Evolutionary conservation across 2,113 vertebrate genomes (phyloP).

Genomic region (Gymnorhina tibicen): DNA sequence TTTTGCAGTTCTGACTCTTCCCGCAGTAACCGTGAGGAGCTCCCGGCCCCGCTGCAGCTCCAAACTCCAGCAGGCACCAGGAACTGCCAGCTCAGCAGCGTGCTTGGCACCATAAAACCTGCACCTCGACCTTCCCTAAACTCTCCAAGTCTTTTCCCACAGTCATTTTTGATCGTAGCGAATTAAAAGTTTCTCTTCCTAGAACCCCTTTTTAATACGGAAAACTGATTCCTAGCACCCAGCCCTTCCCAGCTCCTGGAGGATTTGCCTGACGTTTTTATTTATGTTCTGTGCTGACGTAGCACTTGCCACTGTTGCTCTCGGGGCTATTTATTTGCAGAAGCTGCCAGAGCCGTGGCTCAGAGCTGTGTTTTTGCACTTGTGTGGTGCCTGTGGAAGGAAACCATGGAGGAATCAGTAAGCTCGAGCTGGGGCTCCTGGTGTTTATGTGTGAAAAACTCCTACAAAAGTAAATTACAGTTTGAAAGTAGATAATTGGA

Average conservation of each 20-base stretch:
- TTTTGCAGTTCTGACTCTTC: neutral
- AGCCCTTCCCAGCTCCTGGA: neutral
- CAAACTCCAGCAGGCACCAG: neutral
- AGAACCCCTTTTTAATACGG: neutral
- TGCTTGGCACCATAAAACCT: neutral
- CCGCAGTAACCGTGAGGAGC: neutral
- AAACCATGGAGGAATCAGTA: neutral
- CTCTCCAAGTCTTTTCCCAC: neutral
- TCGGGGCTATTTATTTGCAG: neutral
- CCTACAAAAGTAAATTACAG: neutral
- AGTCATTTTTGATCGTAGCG: neutral
- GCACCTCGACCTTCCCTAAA: neutral
- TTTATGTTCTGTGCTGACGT: neutral
- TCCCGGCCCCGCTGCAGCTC: neutral
- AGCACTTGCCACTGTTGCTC: neutral
- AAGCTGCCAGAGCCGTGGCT: neutral
- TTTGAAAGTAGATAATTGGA: conserved; percentile 38
- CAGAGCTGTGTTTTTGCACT: neutral
- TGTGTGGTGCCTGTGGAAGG: neutral
- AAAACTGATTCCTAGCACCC: neutral
- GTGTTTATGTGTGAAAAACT: neutral
- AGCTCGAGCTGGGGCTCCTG: neutral
- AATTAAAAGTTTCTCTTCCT: neutral
- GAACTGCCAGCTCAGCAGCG: neutral
- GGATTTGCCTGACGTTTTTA: neutral